Conservation (phyloP, 1,140 invertebrate genomes). For the Choristoneura fumiferana region DNA sequence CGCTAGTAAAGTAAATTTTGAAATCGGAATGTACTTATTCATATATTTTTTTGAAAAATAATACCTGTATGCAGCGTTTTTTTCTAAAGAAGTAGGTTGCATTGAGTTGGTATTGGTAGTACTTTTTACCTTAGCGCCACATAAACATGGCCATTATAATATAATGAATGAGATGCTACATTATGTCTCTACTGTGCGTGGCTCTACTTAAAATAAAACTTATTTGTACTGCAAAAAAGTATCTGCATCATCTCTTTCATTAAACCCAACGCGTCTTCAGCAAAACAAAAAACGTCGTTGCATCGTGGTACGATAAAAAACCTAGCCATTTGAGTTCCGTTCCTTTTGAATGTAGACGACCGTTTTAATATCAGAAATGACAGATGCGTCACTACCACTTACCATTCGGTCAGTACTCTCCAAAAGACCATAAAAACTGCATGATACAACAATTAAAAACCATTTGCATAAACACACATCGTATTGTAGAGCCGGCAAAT, state of each 20-base stretch:
- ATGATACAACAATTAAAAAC: conserved; percentile 44
- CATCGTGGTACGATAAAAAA: conserved; percentile 36
- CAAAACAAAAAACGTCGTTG: conserved; percentile 37
- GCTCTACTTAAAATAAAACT: no score
- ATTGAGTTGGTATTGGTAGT: no score
- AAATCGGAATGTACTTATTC: no score
- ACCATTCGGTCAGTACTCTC: conserved; percentile 30
- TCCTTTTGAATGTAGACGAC: conserved; percentile 40
- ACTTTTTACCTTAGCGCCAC: no score
- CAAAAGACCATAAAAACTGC: conserved; percentile 42
- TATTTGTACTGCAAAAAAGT: background rate
- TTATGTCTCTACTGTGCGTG: no score
- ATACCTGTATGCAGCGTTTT: no score
- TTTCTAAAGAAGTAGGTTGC: no score
- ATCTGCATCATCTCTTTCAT: conserved; percentile 31
- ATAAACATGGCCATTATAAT: no score
- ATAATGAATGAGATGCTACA: no score
- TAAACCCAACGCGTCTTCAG: conserved; percentile 29
- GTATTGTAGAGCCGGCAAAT: conserved; percentile 48
- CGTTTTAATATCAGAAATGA: conserved; percentile 68
- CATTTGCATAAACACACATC: conserved; percentile 68
- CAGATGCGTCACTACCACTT: conserved; percentile 61
- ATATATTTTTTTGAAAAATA: no score
- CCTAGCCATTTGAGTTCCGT: conserved; percentile 39
- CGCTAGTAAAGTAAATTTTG: no score